Conservation (phyloP, 2,113 vertebrate genomes). For the Labeo catla region DNA sequence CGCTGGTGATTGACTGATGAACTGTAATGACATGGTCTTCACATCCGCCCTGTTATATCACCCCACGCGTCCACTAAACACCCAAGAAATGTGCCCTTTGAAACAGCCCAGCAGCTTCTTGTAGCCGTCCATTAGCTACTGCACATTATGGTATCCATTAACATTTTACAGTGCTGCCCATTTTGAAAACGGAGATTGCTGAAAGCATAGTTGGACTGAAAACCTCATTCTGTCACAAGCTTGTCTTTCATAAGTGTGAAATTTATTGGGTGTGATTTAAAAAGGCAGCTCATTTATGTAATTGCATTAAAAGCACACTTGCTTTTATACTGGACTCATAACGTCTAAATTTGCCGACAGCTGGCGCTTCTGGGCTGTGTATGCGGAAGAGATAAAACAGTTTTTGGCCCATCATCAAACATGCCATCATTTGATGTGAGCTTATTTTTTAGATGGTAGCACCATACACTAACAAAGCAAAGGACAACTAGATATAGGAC, state of each 20-base stretch:
- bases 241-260: conserved; percentile 51
- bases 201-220: conserved; percentile 56
- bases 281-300: conserved; percentile 64
- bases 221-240: conserved; percentile 40
- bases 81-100: conserved; percentile 2
- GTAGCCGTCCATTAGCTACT: conserved; percentile 4
- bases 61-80: background rate
- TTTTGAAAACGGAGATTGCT: conserved; percentile 5
- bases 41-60: background rate
- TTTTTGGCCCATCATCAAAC: conserved; percentile 68
- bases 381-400: conserved; percentile 67
- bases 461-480: background rate
- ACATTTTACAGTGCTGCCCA: conserved; percentile 50
- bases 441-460: background rate
- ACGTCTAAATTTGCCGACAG: conserved; percentile 56
- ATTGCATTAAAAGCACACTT: conserved; percentile 67
- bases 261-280: conserved; percentile 9
- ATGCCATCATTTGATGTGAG: conserved; percentile 63
- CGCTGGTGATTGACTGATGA: conserved; percentile 1
- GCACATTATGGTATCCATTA: conserved; percentile 21
- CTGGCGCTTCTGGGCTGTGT: conserved; percentile 39
- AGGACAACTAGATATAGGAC: background rate
- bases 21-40: conserved; percentile 5
- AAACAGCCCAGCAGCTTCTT: conserved; percentile 2
- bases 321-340: conserved; percentile 54